These are phyloP conservation scores for Apteryx owenii DNA, from an alignment of 2,113 vertebrate species.

Conservation along the genomic window DNA sequence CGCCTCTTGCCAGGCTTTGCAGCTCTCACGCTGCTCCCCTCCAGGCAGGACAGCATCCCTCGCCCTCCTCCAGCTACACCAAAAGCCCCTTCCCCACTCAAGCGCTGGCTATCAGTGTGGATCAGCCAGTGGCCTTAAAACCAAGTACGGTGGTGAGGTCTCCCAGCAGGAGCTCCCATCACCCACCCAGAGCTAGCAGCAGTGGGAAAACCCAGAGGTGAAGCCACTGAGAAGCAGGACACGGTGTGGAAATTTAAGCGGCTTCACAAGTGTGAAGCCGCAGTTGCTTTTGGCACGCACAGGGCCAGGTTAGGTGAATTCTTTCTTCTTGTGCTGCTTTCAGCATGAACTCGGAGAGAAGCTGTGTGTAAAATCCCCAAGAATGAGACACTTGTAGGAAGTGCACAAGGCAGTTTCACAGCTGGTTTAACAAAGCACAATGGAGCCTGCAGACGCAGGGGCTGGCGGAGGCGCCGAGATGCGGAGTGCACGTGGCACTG, in stretches of 20 bases:
- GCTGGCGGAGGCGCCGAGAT: neutral
- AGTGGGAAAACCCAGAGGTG: neutral
- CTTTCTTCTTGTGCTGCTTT: neutral
- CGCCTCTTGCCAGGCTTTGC: neutral
- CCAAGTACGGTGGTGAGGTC: neutral
- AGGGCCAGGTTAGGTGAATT: neutral
- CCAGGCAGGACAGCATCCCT: too few relatives aligned
- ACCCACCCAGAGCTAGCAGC: neutral
- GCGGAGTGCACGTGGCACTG: accelerated
- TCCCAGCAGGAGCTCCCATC: neutral
- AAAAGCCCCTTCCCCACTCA: neutral
- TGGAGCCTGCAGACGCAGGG: accelerated
- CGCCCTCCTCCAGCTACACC: too few relatives aligned
- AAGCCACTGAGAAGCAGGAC: constrained; percentile 22
- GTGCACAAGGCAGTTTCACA: accelerated
- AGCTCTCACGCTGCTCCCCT: neutral
- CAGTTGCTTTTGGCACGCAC: neutral
- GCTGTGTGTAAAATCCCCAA: neutral
- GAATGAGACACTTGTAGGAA: neutral
- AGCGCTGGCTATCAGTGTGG: neutral
- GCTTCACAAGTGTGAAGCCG: neutral
- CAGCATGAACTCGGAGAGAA: neutral
- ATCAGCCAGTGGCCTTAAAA: neutral
- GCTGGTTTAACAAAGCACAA: accelerated
- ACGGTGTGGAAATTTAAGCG: neutral